Percentiles rank a stretch among this genome's conserved stretches.
These are phyloP conservation scores for Cynoglossus semilaevis DNA, from an alignment of 2,113 vertebrate species.

Conservation along the genomic window DNA sequence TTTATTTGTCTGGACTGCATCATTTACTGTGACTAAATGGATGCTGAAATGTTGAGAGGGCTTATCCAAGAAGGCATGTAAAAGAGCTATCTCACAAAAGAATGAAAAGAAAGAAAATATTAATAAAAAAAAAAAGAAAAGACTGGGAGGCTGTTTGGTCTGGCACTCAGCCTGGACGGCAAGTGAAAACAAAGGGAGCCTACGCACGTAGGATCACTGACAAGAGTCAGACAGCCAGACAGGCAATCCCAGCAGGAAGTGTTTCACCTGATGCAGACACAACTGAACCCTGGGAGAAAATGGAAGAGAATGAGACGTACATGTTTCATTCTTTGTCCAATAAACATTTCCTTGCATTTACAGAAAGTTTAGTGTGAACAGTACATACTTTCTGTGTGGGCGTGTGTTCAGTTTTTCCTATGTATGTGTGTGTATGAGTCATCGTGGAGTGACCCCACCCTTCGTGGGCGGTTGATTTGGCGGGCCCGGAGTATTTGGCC, in stretches of 20 bases:
- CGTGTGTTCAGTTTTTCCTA: slow-evolving; percentile 41
- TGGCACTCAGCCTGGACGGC: slow-evolving; percentile 66
- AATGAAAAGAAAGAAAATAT: slow-evolving; percentile 56
- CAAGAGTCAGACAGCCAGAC: slow-evolving; percentile 63
- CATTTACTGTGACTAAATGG: slow-evolving; percentile 53
- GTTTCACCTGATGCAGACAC: slow-evolving; percentile 68
- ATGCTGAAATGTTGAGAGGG: slow-evolving; percentile 62
- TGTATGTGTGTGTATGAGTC: slow-evolving; percentile 65
- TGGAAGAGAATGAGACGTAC: neutral
- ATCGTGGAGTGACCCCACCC: slow-evolving; percentile 74
- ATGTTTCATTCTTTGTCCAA: slow-evolving; percentile 17
- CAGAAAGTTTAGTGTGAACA: slow-evolving; percentile 22
- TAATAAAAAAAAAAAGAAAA: slow-evolving; percentile 47
- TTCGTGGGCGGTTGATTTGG: slow-evolving; percentile 75
- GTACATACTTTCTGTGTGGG: slow-evolving; percentile 12
- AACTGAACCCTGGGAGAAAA: neutral
- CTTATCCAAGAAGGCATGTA: slow-evolving; percentile 30
- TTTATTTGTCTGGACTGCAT: slow-evolving; percentile 45
- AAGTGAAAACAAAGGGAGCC: slow-evolving; percentile 72
- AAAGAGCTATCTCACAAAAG: slow-evolving; percentile 56
- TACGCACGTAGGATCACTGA: slow-evolving; percentile 51
- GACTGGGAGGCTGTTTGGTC: slow-evolving; percentile 52
- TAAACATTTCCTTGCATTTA: slow-evolving; percentile 6
- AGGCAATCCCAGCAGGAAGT: slow-evolving; percentile 50
- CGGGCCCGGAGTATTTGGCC: slow-evolving; percentile 64